Conservation (phyloP, 2,113 vertebrate species). For the Thamnophis sirtalis region DNA sequence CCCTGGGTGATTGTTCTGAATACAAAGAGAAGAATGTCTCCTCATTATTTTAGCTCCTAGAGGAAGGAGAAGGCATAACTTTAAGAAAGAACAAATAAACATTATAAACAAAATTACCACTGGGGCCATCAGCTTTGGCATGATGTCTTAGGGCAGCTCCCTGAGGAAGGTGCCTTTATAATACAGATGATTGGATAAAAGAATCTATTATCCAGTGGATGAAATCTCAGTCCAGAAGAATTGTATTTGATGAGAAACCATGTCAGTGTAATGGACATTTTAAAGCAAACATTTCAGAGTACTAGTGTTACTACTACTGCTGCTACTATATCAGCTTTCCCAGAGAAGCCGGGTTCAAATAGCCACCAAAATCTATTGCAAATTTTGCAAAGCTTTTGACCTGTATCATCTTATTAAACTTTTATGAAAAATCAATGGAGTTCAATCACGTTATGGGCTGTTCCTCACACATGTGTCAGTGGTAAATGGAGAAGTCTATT, state of each 20-base stretch:
- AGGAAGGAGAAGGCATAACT: neutral
- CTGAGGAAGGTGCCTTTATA: neutral
- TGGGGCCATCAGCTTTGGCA: too few relatives aligned
- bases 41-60: neutral
- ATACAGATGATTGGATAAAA: neutral
- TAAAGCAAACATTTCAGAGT: constrained; percentile 4
- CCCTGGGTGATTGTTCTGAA: neutral
- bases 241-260: neutral
- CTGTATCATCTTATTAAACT: constrained; percentile 71
- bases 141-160: neutral
- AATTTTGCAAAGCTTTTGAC: constrained; percentile 68
- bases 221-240: neutral
- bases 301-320: neutral
- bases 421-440: constrained; percentile 74
- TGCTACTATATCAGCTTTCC: constrained; percentile 40
- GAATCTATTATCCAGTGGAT: neutral
- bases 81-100: neutral
- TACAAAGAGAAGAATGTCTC: neutral
- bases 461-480: constrained; percentile 53
- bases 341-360: constrained; percentile 44
- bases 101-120: neutral
- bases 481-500: constrained; percentile 47
- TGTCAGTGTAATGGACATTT: neutral
- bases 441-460: constrained; percentile 58
- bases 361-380: constrained; percentile 62